Conservation (phyloP, 2,888 invertebrate species). For the Plagodis dolabraria region DNA sequence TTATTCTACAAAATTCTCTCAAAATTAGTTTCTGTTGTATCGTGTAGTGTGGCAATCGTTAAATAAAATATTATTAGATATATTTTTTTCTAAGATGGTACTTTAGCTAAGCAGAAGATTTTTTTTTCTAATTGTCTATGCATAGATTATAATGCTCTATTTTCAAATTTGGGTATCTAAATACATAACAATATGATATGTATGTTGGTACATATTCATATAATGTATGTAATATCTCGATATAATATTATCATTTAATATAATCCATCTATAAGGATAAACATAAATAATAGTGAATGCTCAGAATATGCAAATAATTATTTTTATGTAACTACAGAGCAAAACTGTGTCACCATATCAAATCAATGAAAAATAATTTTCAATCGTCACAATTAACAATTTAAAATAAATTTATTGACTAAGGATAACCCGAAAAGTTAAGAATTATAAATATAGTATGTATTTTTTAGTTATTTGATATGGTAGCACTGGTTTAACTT, state of each 20-base stretch:
- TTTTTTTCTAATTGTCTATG: conserved; percentile 3
- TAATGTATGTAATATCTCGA: background rate
- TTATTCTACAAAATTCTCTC: no score
- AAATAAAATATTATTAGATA: no score
- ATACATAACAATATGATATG: background rate
- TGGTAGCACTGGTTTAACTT: conserved; percentile 40
- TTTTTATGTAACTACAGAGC: conserved; percentile 5
- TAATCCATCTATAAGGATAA: background rate
- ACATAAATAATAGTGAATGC: conserved; percentile 8
- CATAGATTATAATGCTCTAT: conserved; percentile 53
- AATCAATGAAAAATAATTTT: background rate
- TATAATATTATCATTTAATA: conserved; percentile 7
- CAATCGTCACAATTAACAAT: background rate
- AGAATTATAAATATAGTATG: background rate
- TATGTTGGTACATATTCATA: conserved; percentile 2
- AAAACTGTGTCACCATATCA: conserved; percentile 11
- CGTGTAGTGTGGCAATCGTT: no score
- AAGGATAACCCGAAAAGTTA: no score
- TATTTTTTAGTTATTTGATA: conserved; percentile 6
- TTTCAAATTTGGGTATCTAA: conserved; percentile 15
- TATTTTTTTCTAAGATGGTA: no score
- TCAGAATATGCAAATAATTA: conserved; percentile 12
- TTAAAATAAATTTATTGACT: no score
- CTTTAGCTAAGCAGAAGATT: no score
- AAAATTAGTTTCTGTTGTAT: no score